A percentile compares a stretch with the other conserved stretches of the same genome.
phyloP scores from a whole-genome alignment of 2,113 vertebrate genomes.

The Syrmaticus mikado region DNA sequence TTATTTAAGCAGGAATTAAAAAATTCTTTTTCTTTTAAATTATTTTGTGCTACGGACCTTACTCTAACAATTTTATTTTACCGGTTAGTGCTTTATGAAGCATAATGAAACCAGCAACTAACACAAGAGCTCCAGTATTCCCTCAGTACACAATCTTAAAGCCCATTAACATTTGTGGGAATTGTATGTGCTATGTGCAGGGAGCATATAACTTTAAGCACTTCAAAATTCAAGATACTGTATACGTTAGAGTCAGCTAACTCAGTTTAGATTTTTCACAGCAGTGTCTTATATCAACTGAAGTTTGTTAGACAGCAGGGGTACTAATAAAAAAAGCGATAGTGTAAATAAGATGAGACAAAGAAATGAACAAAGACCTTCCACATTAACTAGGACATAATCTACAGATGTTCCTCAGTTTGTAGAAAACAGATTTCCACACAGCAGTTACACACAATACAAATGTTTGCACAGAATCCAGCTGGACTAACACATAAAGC shows the following conservation, averaged over 20 bases:
- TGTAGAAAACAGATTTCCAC: constrained; percentile 68
- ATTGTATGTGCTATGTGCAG: constrained; percentile 29
- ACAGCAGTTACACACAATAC: constrained; percentile 41
- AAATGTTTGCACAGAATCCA: constrained; percentile 60
- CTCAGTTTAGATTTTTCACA: constrained; percentile 39
- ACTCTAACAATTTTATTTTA: constrained; percentile 50
- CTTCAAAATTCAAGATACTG: constrained; percentile 19
- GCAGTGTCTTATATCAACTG: constrained; percentile 42
- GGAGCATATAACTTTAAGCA: constrained; percentile 47
- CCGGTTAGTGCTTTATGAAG: constrained; percentile 60
- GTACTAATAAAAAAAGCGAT: constrained; percentile 63
- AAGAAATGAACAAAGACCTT: constrained; percentile 47
- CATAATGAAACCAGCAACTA: constrained; percentile 47
- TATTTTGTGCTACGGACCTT: constrained; percentile 40
- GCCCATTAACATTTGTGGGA: constrained; percentile 56
- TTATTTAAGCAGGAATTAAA: constrained; percentile 35
- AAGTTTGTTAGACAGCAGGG: constrained; percentile 66
- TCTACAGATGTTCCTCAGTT: constrained; percentile 70
- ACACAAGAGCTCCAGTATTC: constrained; percentile 44
- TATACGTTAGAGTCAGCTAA: neutral
- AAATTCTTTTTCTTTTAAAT: constrained; percentile 35
- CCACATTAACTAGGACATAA: constrained; percentile 47
- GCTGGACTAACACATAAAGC: constrained; percentile 33
- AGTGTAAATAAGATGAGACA: constrained; percentile 21
- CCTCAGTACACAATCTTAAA: constrained; percentile 46